Evolutionary conservation across 2,888 invertebrate species (phyloP).

Genomic region (Cheilosia urbana): DNA sequence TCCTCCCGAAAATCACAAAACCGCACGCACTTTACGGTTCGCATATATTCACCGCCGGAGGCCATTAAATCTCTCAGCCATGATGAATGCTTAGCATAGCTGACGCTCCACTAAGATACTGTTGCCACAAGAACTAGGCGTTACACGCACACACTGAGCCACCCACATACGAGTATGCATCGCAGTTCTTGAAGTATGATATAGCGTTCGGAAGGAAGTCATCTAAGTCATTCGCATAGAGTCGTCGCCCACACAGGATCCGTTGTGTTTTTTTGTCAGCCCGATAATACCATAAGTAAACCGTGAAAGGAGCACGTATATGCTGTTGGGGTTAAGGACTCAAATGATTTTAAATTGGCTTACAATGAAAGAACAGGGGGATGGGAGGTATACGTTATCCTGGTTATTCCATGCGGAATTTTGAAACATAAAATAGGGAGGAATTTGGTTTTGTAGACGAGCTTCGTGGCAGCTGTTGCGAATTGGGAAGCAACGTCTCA

Average conservation of each 20-base stretch:
- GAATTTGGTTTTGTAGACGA: no score
- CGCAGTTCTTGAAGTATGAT: not conserved
- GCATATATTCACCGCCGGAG: conserved; percentile 76
- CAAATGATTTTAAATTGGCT: conserved; percentile 57
- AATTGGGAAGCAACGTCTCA: no score
- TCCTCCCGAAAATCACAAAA: conserved; percentile 76
- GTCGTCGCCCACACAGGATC: conserved; percentile 33
- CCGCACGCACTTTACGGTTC: conserved; percentile 77
- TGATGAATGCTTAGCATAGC: conserved; percentile 76
- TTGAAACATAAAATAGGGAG: conserved; percentile 20
- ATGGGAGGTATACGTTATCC: not conserved
- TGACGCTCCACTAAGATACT: conserved; percentile 68
- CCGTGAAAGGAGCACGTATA: conserved; percentile 40
- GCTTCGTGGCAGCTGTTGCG: no score
- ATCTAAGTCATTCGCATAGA: conserved; percentile 46
- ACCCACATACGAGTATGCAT: not conserved
- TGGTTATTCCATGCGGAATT: conserved; percentile 50
- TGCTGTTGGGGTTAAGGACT: conserved; percentile 43
- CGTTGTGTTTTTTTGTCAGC: conserved; percentile 35
- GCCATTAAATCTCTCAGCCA: conserved; percentile 78
- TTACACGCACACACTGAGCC: not conserved
- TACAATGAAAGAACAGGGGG: conserved; percentile 3
- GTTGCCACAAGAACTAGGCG: conserved; percentile 37
- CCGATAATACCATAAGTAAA: conserved; percentile 59
- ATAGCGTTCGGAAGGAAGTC: conserved; percentile 46